Base-by-base conservation (phyloP, 2,888 invertebrate genomes). In the Amblyjoppa fuscipennis region DNA sequence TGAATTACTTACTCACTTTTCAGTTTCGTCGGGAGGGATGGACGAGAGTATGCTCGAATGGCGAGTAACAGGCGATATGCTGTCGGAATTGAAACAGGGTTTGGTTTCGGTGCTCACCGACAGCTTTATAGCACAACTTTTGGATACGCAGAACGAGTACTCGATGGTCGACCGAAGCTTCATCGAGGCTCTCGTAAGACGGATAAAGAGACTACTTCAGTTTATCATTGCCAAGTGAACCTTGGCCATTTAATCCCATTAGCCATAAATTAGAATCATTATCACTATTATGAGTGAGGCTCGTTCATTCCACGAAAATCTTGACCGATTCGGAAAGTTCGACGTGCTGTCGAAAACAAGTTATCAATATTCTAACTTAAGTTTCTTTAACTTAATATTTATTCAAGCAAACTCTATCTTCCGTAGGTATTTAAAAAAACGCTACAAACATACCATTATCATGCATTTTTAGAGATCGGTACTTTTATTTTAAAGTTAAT, bases 121-220 rank as follows among this genome's bases (percentile, higher is more conserved):
- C 91, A 96, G 96, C 87, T 98, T 98, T 94, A 96, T 97, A 77
- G 96, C 96, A 83, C 96, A 97, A 89, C 94, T 98, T 13, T 93
- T 97, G 71, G 96, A 96, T 77, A 96, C 96, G 0, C 96, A 96
- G 82, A 96, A 96, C 95, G 96, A 96, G 90, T 96, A 96, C 89
- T 95, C 96, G 11, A 94, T 95, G 9, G 94, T 96, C 3, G 96
- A 97, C 88, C 96, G 96, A 90, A 96, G 96, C 70, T 97, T 97
- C 93, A 95, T 97, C 34, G 97, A 97, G 93, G 96, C 97, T 0
- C 94, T 98, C 9, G 93, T 98, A 75, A 96, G 97, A 88, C 96
- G 98, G 93, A 97, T 98, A 88, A 97, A 98, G 94, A 96, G 96
- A 85, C 95, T 97, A 90, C 95, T 98, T 87, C 98, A 98, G 94